Evolutionary conservation across 2,888 invertebrate genomes (phyloP), one percentile per base, ranked within the genome.

Genomic region (Drosophila birchii): DNA sequence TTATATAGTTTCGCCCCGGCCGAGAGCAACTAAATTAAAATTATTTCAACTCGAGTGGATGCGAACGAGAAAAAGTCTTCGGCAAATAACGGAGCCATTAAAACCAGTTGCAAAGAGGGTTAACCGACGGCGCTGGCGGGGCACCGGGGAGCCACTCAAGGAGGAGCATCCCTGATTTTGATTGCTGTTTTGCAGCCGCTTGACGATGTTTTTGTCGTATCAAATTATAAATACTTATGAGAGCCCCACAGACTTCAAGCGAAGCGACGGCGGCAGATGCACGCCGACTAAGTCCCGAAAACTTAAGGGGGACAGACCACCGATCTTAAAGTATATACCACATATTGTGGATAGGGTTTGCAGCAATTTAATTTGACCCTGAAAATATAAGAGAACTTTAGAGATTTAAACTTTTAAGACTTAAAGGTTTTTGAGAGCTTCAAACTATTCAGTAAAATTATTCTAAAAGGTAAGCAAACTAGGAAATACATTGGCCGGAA

Each of bases 31-130:
- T 82, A 82, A 82, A 82, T 82, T 82, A 86, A 82, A 82, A 82
- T 82, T 82, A 82, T 82, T 82, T 82, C 86, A 79, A 82, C 79
- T 82, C 78, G 82, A 82, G 75, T 85, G 86, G 83, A 67, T 68
- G 75, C 77, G 79, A 77, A 73, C 76, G 67, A 41, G 61, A 49
- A 68, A 38, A 49, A 68, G 67, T 57, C 68, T 68, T 67, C 57
- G 32, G 68, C 68, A 68, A 62, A 78, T 80, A 85, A 84, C 85
- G 78, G 77, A 73, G 72, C 69, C 75, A 82, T 80, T 80, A 80
- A 82, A 82, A 82, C 81, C 72, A 85, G 85, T 85, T 85, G 68
- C 68, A 43, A 67, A 68, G 68, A 68, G 68, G 76, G 67, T 51
- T 61, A 61, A 67, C 38, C 49, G 38, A 36, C 16, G 60, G 41